These are phyloP conservation scores for Emys orbicularis DNA, from an alignment of 2,797 vertebrate genomes.

Conservation along the genomic window DNA sequence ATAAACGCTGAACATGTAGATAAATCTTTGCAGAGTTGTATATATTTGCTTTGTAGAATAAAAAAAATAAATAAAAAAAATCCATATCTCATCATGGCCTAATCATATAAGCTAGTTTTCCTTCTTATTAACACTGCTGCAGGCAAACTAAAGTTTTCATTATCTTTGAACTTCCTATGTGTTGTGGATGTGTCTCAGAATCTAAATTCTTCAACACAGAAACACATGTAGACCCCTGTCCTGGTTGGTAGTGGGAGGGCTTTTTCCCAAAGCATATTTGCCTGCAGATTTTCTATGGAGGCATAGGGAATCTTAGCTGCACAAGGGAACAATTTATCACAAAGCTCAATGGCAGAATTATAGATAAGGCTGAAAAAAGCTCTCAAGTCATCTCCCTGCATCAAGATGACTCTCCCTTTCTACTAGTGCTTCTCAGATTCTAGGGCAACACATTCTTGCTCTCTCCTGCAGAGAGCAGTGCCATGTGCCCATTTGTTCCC, in stretches of 20 bases:
- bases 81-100: neutral
- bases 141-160: neutral
- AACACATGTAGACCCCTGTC: rapidly evolving
- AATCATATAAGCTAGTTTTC: neutral
- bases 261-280: neutral
- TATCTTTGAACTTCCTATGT: neutral
- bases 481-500: neutral
- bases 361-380: neutral
- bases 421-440: neutral
- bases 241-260: neutral
- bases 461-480: neutral
- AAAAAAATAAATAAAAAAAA: neutral
- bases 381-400: neutral
- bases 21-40: neutral
- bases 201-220: neutral
- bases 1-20: neutral
- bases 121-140: neutral
- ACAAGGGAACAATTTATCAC: rapidly evolving
- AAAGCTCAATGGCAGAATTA: rapidly evolving
- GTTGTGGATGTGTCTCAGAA: rapidly evolving
- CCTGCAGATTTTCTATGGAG: no score
- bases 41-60: neutral
- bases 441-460: neutral
- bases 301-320: rapidly evolving
- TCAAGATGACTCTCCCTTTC: neutral